These are phyloP conservation scores for Acestrorhynchus altus DNA, from an alignment of 2,797 vertebrate species.

Conservation along the genomic window DNA sequence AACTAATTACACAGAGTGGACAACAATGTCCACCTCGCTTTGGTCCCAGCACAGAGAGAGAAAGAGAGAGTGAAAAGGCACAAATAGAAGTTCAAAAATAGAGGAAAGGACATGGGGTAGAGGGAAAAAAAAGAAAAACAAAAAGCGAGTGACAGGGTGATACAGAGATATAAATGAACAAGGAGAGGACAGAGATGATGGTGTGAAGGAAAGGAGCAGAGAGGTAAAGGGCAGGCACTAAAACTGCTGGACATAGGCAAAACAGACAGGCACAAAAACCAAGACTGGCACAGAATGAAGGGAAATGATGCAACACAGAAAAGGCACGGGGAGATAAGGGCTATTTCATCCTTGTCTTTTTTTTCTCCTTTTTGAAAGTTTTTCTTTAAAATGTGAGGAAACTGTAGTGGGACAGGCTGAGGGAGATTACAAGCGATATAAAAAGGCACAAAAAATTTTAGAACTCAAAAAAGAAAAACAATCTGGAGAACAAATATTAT, in stretches of 20 bases:
- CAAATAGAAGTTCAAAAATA: slow-evolving; percentile 69
- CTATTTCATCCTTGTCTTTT: slow-evolving; percentile 52
- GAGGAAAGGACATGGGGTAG: slow-evolving; percentile 53
- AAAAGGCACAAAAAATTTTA: slow-evolving; percentile 75
- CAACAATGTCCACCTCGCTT: slow-evolving; percentile 65
- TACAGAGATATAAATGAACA: slow-evolving; percentile 41
- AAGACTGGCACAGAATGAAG: slow-evolving; percentile 52
- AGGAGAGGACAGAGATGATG: background rate
- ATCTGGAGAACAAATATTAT: slow-evolving; percentile 65
- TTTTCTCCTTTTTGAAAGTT: slow-evolving; percentile 48
- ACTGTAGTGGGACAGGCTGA: slow-evolving; percentile 54
- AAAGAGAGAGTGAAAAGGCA: slow-evolving; percentile 71
- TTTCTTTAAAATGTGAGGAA: slow-evolving; percentile 51
- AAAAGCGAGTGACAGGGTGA: slow-evolving; percentile 37
- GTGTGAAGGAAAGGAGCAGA: background rate
- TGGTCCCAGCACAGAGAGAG: slow-evolving; percentile 79
- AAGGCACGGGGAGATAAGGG: slow-evolving; percentile 77
- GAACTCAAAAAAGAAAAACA: slow-evolving; percentile 57
- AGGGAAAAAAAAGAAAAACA: slow-evolving; percentile 40
- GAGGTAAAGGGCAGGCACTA: slow-evolving; percentile 45
- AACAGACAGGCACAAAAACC: slow-evolving; percentile 55
- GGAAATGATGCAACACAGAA: slow-evolving; percentile 63
- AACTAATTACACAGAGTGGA: slow-evolving; percentile 79
- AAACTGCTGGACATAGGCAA: slow-evolving; percentile 44
- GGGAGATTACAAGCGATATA: slow-evolving; percentile 55